A percentile compares a stretch with the other conserved stretches of the same genome.
Evolutionary conservation across 2,888 invertebrate genomes (phyloP).

Genomic region (Pyrrhia umbra): DNA sequence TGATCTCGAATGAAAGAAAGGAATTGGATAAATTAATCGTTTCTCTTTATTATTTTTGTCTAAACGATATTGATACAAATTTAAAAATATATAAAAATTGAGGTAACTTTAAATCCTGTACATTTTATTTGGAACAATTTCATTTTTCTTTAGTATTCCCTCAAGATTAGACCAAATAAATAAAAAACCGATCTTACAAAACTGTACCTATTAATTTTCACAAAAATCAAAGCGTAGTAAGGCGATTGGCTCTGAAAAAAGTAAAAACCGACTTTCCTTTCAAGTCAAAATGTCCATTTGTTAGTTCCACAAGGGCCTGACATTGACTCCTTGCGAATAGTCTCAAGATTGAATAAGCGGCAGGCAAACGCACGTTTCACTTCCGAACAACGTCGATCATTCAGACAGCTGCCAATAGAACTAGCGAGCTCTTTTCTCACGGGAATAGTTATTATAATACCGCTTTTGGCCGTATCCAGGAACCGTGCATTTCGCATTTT

Average conservation of each 20-base stretch:
- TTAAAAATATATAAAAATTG: too few relatives aligned
- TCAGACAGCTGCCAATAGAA: slow-evolving; percentile 83
- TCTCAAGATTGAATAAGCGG: slow-evolving; percentile 55
- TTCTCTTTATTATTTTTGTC: too few relatives aligned
- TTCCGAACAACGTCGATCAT: slow-evolving; percentile 76
- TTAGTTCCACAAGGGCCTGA: slow-evolving; percentile 66
- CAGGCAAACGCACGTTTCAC: slow-evolving; percentile 56
- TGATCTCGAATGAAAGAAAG: too few relatives aligned
- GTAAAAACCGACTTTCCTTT: slow-evolving; percentile 45
- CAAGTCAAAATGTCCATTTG: slow-evolving; percentile 68
- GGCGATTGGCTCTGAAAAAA: slow-evolving; percentile 26
- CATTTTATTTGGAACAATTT: too few relatives aligned
- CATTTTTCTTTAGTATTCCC: too few relatives aligned
- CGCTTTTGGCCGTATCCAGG: too few relatives aligned
- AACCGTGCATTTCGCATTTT: too few relatives aligned
- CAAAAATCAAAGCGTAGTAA: slow-evolving; percentile 7
- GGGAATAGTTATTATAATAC: slow-evolving; percentile 68
- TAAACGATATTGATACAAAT: too few relatives aligned
- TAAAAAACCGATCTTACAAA: too few relatives aligned
- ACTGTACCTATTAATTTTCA: background rate
- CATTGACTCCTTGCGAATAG: slow-evolving; percentile 67
- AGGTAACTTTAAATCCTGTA: too few relatives aligned
- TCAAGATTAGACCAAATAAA: too few relatives aligned
- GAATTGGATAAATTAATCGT: too few relatives aligned
- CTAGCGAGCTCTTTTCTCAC: slow-evolving; percentile 77